Conservation (phyloP, 2,113 vertebrate genomes). For the Phyllostomus hastatus region DNA sequence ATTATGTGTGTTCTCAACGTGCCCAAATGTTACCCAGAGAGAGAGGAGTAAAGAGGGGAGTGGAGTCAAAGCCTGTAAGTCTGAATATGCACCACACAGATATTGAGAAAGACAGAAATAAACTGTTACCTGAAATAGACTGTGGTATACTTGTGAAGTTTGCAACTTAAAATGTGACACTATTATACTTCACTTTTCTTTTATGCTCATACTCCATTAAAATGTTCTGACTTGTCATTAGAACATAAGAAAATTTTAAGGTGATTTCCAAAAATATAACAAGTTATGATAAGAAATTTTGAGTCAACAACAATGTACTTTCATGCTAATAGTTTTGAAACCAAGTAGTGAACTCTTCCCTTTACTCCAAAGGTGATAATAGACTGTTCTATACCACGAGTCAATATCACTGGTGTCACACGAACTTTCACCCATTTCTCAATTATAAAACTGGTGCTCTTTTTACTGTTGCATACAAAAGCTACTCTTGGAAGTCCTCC, state of each 20-base stretch:
- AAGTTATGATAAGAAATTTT: constrained; percentile 24
- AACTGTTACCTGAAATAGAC: background rate
- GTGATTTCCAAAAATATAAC: constrained; percentile 57
- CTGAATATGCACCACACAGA: background rate
- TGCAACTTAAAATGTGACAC: constrained; percentile 40
- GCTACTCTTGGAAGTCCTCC: background rate
- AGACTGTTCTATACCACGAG: background rate
- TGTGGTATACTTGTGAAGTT: background rate
- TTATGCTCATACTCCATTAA: constrained; percentile 34
- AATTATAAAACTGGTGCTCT: background rate
- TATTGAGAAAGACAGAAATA: background rate
- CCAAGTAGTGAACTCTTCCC: background rate
- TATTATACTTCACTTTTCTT: background rate
- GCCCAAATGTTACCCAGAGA: background rate
- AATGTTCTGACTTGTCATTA: constrained; percentile 53
- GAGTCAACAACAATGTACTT: constrained; percentile 49
- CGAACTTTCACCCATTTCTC: background rate
- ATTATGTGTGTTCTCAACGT: background rate
- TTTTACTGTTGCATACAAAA: background rate
- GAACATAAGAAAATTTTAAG: constrained; percentile 52
- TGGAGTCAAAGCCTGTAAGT: background rate
- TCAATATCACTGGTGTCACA: background rate
- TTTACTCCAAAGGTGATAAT: background rate
- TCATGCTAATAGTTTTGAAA: constrained; percentile 31
- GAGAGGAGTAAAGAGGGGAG: too few species aligned